Evolutionary conservation across 2,113 vertebrate species (phyloP).

Genomic region (Globicephala melas): DNA sequence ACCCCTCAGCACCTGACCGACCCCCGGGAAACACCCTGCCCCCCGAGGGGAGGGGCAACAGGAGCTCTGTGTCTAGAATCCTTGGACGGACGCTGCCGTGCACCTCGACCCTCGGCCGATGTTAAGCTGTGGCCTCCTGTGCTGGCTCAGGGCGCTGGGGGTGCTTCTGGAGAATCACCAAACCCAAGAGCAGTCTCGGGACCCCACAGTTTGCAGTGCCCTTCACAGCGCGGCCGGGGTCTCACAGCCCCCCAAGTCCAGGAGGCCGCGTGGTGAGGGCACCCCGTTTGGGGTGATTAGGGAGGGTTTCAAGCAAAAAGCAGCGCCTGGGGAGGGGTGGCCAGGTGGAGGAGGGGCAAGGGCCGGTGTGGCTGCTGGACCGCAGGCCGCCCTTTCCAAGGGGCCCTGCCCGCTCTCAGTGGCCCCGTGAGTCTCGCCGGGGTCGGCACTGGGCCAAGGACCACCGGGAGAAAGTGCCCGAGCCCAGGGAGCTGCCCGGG

Average conservation of each 20-base stretch:
- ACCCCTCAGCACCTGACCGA: background rate
- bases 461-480: rapidly evolving
- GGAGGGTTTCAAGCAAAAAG: background rate
- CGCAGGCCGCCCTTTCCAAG: too few relatives aligned
- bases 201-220: background rate
- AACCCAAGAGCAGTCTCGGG: background rate
- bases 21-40: too few relatives aligned
- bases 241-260: too few relatives aligned
- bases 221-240: background rate
- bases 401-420: too few relatives aligned
- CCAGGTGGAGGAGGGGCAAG: background rate
- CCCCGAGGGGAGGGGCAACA: background rate
- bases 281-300: background rate
- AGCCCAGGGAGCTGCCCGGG: rapidly evolving
- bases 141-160: background rate
- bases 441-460: background rate
- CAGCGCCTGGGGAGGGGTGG: background rate
- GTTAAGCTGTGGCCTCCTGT: too few relatives aligned
- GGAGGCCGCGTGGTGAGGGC: background rate
- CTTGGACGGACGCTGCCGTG: too few relatives aligned
- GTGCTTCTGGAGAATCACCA: background rate
- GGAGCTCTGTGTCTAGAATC: too few relatives aligned
- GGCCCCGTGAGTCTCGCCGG: too few relatives aligned
- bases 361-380: too few relatives aligned
- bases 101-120: too few relatives aligned